These are phyloP conservation scores for Pyrocoelia pectoralis DNA, from an alignment of 2,888 invertebrate genomes.

Conservation along the genomic window DNA sequence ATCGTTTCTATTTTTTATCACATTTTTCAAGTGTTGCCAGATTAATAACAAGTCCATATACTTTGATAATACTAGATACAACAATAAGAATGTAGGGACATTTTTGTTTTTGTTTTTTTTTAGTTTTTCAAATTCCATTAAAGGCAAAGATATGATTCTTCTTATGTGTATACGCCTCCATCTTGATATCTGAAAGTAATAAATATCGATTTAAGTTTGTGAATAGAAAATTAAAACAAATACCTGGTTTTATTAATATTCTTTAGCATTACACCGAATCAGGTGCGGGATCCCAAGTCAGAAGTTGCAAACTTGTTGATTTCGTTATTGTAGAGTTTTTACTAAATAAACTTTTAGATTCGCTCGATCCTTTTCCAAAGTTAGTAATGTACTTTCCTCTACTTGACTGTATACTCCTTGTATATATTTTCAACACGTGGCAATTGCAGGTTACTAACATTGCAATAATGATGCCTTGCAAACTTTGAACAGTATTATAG, in stretches of 20 bases:
- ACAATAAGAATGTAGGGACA: background rate
- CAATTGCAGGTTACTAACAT: slow-evolving; percentile 71
- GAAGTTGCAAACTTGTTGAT: slow-evolving; percentile 58
- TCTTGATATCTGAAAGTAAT: background rate
- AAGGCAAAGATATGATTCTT: slow-evolving; percentile 6
- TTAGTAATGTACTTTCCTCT: slow-evolving; percentile 44
- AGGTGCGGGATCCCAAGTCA: slow-evolving; percentile 60
- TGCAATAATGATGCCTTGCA: slow-evolving; percentile 69
- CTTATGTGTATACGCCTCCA: background rate
- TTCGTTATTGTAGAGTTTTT: slow-evolving; percentile 50
- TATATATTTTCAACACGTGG: slow-evolving; percentile 60
- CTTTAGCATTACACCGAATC: slow-evolving; percentile 55
- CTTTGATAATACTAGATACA: background rate
- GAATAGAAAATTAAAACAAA: too few relatives aligned
- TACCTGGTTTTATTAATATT: background rate
- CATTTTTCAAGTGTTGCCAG: background rate
- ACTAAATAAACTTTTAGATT: slow-evolving; percentile 42
- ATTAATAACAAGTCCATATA: background rate
- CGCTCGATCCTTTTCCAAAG: slow-evolving; percentile 45
- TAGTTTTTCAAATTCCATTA: background rate
- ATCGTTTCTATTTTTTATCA: background rate
- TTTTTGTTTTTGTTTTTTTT: background rate
- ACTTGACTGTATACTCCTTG: slow-evolving; percentile 50
- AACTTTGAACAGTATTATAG: slow-evolving; percentile 61
- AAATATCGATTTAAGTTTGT: too few relatives aligned